Evolutionary conservation across 2,113 vertebrate genomes (phyloP).

Genomic region (Calonectris borealis): DNA sequence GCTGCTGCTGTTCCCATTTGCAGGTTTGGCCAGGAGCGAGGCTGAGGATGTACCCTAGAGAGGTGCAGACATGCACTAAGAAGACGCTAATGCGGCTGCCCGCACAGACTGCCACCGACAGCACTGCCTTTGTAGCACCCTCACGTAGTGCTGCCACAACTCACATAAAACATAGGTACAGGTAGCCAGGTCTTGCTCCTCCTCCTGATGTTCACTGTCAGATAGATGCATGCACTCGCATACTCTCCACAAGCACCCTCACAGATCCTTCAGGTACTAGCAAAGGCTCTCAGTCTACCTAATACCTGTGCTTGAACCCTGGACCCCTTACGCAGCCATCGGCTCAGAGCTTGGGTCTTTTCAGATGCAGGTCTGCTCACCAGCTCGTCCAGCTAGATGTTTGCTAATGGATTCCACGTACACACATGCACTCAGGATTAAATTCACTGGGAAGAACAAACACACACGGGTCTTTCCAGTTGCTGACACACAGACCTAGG

Average conservation of each 20-base stretch:
- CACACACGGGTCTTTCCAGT: fast-evolving
- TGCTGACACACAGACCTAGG: not conserved
- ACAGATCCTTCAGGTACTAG: not conserved
- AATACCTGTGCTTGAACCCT: not conserved
- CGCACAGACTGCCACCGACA: fast-evolving
- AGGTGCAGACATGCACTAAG: not conserved
- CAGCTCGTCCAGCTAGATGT: not conserved
- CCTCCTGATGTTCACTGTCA: not conserved
- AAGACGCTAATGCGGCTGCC: not conserved
- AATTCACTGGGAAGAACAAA: not conserved
- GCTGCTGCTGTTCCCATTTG: not conserved
- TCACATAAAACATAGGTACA: not conserved
- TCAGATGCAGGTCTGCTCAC: not conserved
- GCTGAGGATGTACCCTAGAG: not conserved
- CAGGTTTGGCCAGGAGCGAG: not conserved
- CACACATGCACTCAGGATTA: not conserved
- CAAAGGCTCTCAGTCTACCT: not conserved
- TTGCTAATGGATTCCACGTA: not conserved
- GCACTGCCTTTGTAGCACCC: not conserved
- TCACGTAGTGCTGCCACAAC: fast-evolving
- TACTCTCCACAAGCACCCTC: not conserved
- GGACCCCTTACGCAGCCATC: not conserved
- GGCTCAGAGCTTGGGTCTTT: not conserved
- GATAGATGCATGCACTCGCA: not conserved
- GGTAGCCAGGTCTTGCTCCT: not conserved